A percentile compares a stretch with the other conserved stretches of the same genome.
Evolutionary conservation across 2,888 invertebrate genomes (phyloP).

Genomic region (Drosophila atripex): DNA sequence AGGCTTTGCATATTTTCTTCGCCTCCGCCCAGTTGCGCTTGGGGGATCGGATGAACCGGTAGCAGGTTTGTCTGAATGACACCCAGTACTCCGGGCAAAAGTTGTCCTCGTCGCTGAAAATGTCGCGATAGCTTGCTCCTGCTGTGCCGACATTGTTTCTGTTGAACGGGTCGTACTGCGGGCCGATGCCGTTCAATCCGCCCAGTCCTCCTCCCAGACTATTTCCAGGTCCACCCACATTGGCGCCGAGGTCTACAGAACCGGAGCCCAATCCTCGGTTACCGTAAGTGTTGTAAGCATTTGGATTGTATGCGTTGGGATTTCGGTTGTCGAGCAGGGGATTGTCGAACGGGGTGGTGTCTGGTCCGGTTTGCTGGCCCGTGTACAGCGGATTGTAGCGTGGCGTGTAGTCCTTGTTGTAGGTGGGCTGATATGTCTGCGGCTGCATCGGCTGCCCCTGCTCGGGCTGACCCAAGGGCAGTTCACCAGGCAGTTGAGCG

Average conservation of each 20-base stretch:
- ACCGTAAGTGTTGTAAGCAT: conserved; percentile 25
- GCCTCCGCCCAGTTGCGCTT: conserved; percentile 92
- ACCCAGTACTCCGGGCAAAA: conserved; percentile 94
- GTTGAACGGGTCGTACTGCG: conserved; percentile 78
- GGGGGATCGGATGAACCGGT: conserved; percentile 95
- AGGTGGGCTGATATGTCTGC: conserved; percentile 71
- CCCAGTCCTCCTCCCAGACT: conserved; percentile 47
- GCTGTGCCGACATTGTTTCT: conserved; percentile 59
- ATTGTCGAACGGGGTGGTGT: conserved; percentile 74
- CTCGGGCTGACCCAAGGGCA: conserved; percentile 32
- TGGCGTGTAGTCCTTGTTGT: conserved; percentile 80
- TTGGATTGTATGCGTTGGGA: conserved; percentile 54
- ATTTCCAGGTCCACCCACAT: conserved; percentile 46
- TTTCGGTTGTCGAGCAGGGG: conserved; percentile 73
- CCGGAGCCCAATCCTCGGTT: conserved; percentile 27
- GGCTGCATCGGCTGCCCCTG: conserved; percentile 45
- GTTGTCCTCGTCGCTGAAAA: conserved; percentile 80
- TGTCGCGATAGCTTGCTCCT: conserved; percentile 66
- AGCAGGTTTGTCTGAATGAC: conserved; percentile 92
- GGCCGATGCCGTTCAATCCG: conserved; percentile 37
- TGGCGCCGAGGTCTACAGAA: conserved; percentile 32
- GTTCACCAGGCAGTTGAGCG: conserved; percentile 43
- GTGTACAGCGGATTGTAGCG: conserved; percentile 81
- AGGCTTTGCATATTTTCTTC: conserved; percentile 92
- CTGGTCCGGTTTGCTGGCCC: conserved; percentile 61